A percentile compares a stretch with the other conserved stretches of the same genome.
Evolutionary conservation across 2,797 vertebrate genomes (phyloP).

Genomic region (Erethizon dorsatum): DNA sequence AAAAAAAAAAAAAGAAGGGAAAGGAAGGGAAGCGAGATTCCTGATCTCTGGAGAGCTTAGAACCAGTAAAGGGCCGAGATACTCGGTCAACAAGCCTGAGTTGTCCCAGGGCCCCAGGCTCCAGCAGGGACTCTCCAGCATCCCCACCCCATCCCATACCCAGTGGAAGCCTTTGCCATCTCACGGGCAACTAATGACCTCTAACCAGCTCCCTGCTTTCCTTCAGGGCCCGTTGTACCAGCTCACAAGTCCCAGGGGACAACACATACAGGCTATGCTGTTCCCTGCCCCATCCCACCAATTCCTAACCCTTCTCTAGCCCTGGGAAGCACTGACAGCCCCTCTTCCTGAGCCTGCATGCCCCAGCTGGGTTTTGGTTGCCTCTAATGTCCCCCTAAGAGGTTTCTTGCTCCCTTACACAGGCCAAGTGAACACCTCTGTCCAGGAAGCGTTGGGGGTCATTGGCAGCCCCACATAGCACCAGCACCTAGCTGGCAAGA

Average conservation of each 20-base stretch:
- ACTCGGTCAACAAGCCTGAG: not conserved
- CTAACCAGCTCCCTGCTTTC: not conserved
- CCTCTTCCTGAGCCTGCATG: not conserved
- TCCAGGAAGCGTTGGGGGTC: rapidly evolving
- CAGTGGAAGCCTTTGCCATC: rapidly evolving
- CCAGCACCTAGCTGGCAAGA: not conserved
- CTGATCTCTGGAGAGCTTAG: not conserved
- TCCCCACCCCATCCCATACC: rapidly evolving
- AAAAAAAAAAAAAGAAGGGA: too few relatives aligned
- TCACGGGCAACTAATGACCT: rapidly evolving
- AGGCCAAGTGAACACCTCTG: not conserved
- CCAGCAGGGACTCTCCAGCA: not conserved
- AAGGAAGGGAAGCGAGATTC: not conserved
- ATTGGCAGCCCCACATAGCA: not conserved
- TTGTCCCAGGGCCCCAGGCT: not conserved
- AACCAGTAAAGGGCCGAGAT: not conserved
- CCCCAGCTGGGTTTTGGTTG: rapidly evolving
- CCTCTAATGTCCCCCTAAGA: not conserved
- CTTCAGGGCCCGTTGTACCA: too few relatives aligned
- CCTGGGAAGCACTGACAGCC: not conserved
- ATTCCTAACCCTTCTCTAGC: not conserved
- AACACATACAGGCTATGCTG: rapidly evolving
- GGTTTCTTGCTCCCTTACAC: not conserved
- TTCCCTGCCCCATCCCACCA: not conserved
- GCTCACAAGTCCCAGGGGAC: not conserved